Conservation (phyloP, 2,888 invertebrate genomes). For the Actias luna region DNA sequence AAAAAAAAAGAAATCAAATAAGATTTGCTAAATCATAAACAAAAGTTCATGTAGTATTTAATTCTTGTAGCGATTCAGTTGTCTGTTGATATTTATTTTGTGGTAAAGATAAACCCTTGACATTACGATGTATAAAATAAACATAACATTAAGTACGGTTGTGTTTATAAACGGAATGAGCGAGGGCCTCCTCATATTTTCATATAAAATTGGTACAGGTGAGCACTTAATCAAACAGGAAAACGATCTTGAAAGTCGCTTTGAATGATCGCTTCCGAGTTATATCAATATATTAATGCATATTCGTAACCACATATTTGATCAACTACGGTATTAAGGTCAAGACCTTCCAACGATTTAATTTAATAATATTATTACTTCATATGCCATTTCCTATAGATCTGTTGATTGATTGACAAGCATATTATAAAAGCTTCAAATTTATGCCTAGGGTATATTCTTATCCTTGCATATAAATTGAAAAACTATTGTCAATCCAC, state of each 20-base stretch:
- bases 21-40: not conserved
- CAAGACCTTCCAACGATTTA: not conserved
- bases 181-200: slow-evolving; percentile 27
- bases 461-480: no score
- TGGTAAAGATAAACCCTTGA: slow-evolving; percentile 12
- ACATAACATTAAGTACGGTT: slow-evolving; percentile 15
- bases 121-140: slow-evolving; percentile 18
- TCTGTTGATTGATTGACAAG: no score
- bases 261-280: not conserved
- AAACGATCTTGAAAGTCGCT: slow-evolving; percentile 19
- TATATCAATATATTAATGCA: slow-evolving; percentile 3
- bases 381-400: not conserved
- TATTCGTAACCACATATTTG: not conserved
- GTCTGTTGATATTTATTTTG: slow-evolving; percentile 10
- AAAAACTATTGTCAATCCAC: no score
- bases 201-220: slow-evolving; percentile 26
- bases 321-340: not conserved
- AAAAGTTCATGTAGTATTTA: not conserved
- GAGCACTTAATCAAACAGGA: slow-evolving; percentile 31
- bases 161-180: slow-evolving; percentile 26
- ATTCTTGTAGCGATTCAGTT: not conserved
- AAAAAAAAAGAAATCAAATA: not conserved
- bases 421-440: no score
- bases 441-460: no score
- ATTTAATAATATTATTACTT: not conserved